A percentile compares a stretch with the other conserved stretches of the same genome.
These are phyloP conservation scores for Macquaria ambigua DNA, from an alignment of 2,113 vertebrate species.

Conservation along the genomic window DNA sequence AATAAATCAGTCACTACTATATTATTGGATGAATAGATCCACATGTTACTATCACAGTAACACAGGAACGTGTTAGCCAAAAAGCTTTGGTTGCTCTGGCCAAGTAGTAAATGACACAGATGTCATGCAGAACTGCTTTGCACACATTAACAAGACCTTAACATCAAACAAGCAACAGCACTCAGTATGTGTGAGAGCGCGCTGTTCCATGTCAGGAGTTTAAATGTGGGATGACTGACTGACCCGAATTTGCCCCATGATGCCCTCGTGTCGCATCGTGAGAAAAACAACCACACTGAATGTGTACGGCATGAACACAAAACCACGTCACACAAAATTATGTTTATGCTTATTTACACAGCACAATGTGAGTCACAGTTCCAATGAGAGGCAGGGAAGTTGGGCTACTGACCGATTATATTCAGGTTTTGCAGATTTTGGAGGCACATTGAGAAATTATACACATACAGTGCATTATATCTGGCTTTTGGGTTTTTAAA, in stretches of 20 bases:
- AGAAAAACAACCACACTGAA: neutral
- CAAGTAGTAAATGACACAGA: conserved; percentile 8
- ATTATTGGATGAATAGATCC: neutral
- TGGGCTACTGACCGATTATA: neutral
- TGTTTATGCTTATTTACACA: neutral
- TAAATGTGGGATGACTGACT: neutral
- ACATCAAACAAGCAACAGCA: neutral
- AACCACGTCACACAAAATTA: neutral
- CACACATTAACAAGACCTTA: conserved; percentile 2
- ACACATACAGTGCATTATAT: neutral
- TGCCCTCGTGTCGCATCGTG: neutral
- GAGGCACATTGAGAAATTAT: neutral
- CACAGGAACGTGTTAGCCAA: neutral
- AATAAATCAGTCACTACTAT: neutral
- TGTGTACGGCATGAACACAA: neutral
- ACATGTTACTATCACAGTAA: neutral
- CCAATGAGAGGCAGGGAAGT: neutral
- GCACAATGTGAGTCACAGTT: neutral
- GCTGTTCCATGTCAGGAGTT: neutral
- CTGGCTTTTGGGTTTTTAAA: neutral
- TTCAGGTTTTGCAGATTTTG: neutral
- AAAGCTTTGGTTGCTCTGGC: neutral
- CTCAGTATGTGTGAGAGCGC: neutral
- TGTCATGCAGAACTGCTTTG: neutral
- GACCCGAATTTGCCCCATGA: neutral